Evolutionary conservation across 2,888 invertebrate species (phyloP).

Genomic region (Druceiella hillmani): DNA sequence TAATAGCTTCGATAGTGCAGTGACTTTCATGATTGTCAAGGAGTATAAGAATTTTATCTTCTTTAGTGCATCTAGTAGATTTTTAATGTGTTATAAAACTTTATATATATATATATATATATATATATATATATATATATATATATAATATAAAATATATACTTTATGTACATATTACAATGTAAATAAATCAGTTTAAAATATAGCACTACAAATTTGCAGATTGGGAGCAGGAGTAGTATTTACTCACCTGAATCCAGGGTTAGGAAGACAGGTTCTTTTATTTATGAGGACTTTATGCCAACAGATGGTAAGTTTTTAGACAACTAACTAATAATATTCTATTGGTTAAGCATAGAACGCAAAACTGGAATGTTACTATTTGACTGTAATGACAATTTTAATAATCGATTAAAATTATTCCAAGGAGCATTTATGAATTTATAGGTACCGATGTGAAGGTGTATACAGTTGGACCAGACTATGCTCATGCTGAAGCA

Average conservation of each 20-base stretch:
- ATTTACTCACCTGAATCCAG: conserved; percentile 96
- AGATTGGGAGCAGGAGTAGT: conserved; percentile 98
- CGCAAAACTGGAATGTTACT: not conserved
- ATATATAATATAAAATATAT: too few relatives aligned
- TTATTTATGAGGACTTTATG: conserved; percentile 99
- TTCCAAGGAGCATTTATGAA: too few relatives aligned
- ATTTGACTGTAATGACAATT: not conserved
- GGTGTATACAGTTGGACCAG: conserved; percentile 98
- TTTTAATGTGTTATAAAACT: too few relatives aligned
- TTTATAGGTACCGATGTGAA: conserved; percentile 62
- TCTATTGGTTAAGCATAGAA: conserved; percentile 3
- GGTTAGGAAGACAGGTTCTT: conserved; percentile 95
- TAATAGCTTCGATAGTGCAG: too few relatives aligned
- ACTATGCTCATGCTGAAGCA: conserved; percentile 99
- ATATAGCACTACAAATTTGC: too few relatives aligned
- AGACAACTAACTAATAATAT: conserved; percentile 8
- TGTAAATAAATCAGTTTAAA: too few relatives aligned
- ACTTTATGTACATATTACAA: too few relatives aligned
- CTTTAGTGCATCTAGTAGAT: too few relatives aligned
- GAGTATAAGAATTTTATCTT: too few relatives aligned
- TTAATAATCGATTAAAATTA: not conserved
- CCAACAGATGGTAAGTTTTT: conserved; percentile 86
- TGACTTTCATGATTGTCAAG: too few relatives aligned
- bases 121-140: too few relatives aligned
- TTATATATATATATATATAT: too few relatives aligned